A percentile compares a stretch with the other conserved stretches of the same genome.
phyloP scores from a whole-genome alignment of 1,140 invertebrate species.

The Psix sp. region DNA sequence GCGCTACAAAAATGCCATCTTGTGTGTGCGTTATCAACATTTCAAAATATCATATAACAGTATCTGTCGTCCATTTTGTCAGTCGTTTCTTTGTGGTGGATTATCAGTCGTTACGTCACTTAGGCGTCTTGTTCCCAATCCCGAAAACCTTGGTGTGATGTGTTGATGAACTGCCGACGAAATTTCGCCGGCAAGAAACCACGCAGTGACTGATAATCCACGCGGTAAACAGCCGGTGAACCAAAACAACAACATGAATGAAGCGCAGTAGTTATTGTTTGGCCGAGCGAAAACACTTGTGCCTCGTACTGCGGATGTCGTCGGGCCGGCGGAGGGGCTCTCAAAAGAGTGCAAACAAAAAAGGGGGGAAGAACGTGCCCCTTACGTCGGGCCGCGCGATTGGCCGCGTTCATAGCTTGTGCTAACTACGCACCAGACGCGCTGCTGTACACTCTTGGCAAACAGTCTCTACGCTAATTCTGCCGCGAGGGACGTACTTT shows the following conservation, averaged over 20 bases:
- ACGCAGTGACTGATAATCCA: too few relatives aligned
- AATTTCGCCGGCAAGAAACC: not conserved
- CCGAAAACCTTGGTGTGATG: too few relatives aligned
- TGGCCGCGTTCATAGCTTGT: slow-evolving; percentile 51
- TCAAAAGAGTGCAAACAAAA: not conserved
- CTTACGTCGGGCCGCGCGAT: slow-evolving; percentile 60
- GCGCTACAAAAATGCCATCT: slow-evolving; percentile 45
- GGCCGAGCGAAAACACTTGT: slow-evolving; percentile 5
- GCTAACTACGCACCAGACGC: slow-evolving; percentile 62
- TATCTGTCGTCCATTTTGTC: not conserved
- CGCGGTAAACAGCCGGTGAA: not conserved
- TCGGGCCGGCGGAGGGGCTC: not conserved
- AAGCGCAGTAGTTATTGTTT: slow-evolving; percentile 10
- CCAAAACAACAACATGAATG: slow-evolving; percentile 13
- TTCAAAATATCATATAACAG: slow-evolving; percentile 42
- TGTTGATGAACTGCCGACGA: slow-evolving; percentile 2
- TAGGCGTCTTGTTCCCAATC: too few relatives aligned
- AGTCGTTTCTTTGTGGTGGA: slow-evolving; percentile 43
- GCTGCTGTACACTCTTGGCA: slow-evolving; percentile 63
- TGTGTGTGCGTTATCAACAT: slow-evolving; percentile 54
- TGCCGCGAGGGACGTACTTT: slow-evolving; percentile 29
- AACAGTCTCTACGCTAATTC: slow-evolving; percentile 52
- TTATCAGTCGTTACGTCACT: slow-evolving; percentile 41
- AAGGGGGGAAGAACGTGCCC: slow-evolving; percentile 58
- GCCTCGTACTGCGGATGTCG: not conserved